Base-by-base conservation (phyloP, 2,888 invertebrate genomes). In the Theristus sp. region DNA sequence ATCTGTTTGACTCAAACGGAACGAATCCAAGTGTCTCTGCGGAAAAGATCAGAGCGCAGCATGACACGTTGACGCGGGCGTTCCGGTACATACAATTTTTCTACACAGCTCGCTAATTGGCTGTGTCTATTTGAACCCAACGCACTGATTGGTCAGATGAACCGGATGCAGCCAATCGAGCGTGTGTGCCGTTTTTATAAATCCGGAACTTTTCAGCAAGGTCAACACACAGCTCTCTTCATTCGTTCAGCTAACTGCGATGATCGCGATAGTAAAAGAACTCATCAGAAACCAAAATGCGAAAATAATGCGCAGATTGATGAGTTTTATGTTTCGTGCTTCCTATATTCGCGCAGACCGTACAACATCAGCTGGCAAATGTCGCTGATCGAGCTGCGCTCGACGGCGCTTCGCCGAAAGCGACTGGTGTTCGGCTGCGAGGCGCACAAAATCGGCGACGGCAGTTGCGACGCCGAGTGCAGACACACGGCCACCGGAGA, bases 301-400 rank as follows among this genome's bases (percentile, higher is more conserved):
- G n/a, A n/a, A n/a, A n/a, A n/a, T n/a, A n/a, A n/a, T n/a, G n/a
- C n/a, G n/a, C n/a, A n/a, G n/a, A n/a, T n/a, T n/a, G n/a, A n/a
- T n/a, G n/a, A n/a, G n/a, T n/a, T n/a, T n/a, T n/a, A 38, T 38
- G 6, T 17, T 38, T 17, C 38, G 17, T 17, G 38, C 6, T 38
- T 38, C 17, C 10, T 13, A 38, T 22, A 26, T 22, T 25, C 26
- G n/a, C 25, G 3, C 31, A 58, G 59, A 6, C 68, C 67, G 0
- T 72, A 73, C 63, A 73, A 72, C 61, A 73, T 73, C 59, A 65
- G 65, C 25, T 71, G 69, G 63, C 63, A 66, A 22, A 60, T 69
- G 1, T 62, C 67, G 22, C 55, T 63, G 30, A 28, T 62, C 28
- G 31, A 47, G 13, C 59, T 65, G 13, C 63, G 60, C 28, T 71